These are phyloP conservation scores for Aquatica leii DNA, from an alignment of 2,888 invertebrate species.

Conservation along the genomic window DNA sequence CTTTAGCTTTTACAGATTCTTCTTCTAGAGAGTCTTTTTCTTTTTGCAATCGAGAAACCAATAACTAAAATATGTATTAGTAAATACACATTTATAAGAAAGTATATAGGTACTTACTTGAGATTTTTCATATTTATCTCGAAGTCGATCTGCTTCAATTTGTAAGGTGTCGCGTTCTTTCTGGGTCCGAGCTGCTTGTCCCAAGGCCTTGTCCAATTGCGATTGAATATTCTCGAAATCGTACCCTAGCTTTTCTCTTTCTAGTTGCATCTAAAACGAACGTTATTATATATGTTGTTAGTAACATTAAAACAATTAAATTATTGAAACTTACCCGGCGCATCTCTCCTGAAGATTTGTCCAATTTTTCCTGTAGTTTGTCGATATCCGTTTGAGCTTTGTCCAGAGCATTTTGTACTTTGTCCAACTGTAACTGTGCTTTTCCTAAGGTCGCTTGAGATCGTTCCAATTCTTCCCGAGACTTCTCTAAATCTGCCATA, in stretches of 20 bases:
- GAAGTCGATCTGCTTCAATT: conserved; percentile 83
- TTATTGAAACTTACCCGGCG: conserved; percentile 71
- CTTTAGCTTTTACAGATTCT: conserved; percentile 82
- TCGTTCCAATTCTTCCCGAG: conserved; percentile 86
- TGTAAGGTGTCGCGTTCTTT: conserved; percentile 89
- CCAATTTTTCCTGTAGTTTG: conserved; percentile 86
- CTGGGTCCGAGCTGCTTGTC: conserved; percentile 85
- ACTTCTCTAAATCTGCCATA: conserved; percentile 83
- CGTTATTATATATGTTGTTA: not conserved
- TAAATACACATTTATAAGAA: not conserved
- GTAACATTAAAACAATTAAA: not conserved
- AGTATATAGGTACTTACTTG: conserved; percentile 67
- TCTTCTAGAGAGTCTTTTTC: conserved; percentile 85
- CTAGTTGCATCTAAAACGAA: conserved; percentile 80
- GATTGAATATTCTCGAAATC: conserved; percentile 91
- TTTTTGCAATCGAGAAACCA: conserved; percentile 83
- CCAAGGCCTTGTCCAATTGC: conserved; percentile 89
- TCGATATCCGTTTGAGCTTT: conserved; percentile 91
- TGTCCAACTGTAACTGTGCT: conserved; percentile 90
- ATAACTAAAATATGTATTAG: conserved; percentile 64
- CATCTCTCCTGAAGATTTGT: conserved; percentile 82
- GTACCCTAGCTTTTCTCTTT: conserved; percentile 89
- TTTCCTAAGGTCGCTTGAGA: conserved; percentile 90
- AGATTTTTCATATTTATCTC: conserved; percentile 89
- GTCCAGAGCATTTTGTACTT: conserved; percentile 86